Evolutionary conservation across 2,888 invertebrate genomes (phyloP).

Genomic region (Sinhomidia bicolor): DNA sequence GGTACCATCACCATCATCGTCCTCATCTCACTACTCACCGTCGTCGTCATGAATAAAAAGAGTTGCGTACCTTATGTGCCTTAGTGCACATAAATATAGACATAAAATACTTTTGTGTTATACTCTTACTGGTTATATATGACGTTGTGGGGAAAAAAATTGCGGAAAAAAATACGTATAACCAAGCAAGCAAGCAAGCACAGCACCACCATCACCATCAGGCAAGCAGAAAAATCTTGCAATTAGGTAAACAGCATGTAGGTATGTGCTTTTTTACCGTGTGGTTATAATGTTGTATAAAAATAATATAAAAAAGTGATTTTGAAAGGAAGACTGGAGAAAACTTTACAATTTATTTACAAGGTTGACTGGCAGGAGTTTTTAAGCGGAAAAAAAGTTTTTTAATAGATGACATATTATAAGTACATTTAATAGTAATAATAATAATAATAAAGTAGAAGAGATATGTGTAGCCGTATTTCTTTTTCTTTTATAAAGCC

Average conservation of each 20-base stretch:
- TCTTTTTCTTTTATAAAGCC: too few relatives aligned
- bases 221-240: neutral
- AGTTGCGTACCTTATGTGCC: neutral
- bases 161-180: neutral
- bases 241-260: neutral
- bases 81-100: neutral
- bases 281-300: too few relatives aligned
- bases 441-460: too few relatives aligned
- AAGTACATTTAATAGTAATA: too few relatives aligned
- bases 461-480: too few relatives aligned
- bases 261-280: too few relatives aligned
- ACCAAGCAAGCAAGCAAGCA: too few relatives aligned
- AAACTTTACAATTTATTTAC: neutral
- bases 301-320: too few relatives aligned
- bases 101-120: neutral
- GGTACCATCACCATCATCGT: conserved; percentile 53
- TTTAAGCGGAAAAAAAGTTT: neutral
- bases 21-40: conserved; percentile 20
- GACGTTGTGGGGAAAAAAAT: neutral
- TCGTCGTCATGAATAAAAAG: conserved; percentile 54
- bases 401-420: too few relatives aligned
- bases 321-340: neutral
- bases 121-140: neutral
- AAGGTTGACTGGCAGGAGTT: neutral
- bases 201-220: too few relatives aligned